phyloP scores from a whole-genome alignment of 1,140 invertebrate species.

The Caenorhabditis inopinata region DNA sequence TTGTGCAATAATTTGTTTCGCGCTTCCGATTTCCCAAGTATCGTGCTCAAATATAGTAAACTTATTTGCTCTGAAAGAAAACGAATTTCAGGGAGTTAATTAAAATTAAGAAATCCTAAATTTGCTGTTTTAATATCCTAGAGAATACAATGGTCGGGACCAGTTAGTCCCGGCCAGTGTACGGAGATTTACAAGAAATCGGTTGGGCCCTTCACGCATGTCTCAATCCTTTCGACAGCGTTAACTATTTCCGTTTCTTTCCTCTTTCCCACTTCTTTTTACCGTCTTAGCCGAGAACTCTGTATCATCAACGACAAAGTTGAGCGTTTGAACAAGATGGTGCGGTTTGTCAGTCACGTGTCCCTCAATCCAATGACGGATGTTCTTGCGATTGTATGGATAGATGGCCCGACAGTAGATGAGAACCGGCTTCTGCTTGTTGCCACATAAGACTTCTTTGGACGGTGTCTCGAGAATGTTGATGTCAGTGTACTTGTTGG shows the following conservation, averaged over 20 bases:
- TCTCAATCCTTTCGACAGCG: constrained; percentile 53
- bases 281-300: constrained; percentile 11
- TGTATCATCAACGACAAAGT: background rate
- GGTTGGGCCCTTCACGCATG: constrained; percentile 55
- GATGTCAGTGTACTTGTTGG: constrained; percentile 24
- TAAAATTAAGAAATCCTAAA: too few species aligned
- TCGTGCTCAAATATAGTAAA: too few species aligned
- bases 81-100: too few species aligned
- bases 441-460: background rate
- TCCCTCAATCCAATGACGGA: constrained; percentile 24
- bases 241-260: too few species aligned
- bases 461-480: constrained; percentile 5
- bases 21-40: too few species aligned
- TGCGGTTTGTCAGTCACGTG: constrained; percentile 15
- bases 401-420: constrained; percentile 13
- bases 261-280: too few species aligned
- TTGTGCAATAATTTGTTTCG: too few species aligned
- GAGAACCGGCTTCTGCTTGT: constrained; percentile 9
- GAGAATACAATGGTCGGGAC: too few species aligned
- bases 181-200: constrained; percentile 51
- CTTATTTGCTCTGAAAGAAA: too few species aligned
- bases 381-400: constrained; percentile 19
- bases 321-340: constrained; percentile 6
- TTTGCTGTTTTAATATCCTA: too few species aligned
- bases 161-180: too few species aligned